Base-by-base conservation (phyloP, 1,140 invertebrate species). In the Zaprionus taronus region DNA sequence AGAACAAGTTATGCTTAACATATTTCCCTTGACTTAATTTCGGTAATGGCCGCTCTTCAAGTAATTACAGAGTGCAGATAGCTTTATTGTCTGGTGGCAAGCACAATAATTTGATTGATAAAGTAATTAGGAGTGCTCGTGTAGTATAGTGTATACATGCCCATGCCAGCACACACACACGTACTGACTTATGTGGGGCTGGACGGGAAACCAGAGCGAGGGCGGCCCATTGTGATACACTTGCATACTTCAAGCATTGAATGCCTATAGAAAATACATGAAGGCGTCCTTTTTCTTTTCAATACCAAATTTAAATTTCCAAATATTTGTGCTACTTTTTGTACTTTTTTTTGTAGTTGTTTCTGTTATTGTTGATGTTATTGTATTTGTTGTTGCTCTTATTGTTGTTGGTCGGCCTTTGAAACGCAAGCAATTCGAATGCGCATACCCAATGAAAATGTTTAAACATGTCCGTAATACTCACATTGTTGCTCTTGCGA, bases 251-350 rank as follows among this genome's bases (percentile, higher is more conserved):
- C 36, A 51, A n/a, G 31, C 28, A 63, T 17, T 20, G 20, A 57
- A 68, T 51, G 53, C 77, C 31, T 31, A 38, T 36, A 53, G 49
- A 22, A 26, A 28, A 34, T 12, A 63, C 38, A 47, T 44, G 26
- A 24, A 22, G 4, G 20, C 17, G 20, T 17, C 31, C 67, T 63
- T 82, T 82, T 68, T 69, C 73, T 77, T 73, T 83, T 83, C 61
- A 73, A 77, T 80, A 80, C 69, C 56, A 69, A 71, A 74, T 75
- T 80, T 34, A 79, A 80, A 83, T 87, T 83, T 87, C 83, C 77
- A 87, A 83, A 83, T 81, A 89, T 87, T 80, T 87, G 80, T 80
- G 72, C 83, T 71, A 78, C 67, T 86, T 70, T 68, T 77, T 80
- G 38, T 41, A 41, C 15, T 41, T 41, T 44, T n/a, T 44, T 7